These are phyloP conservation scores for Apteryx mantelli DNA, from an alignment of 2,113 vertebrate genomes.

Conservation along the genomic window DNA sequence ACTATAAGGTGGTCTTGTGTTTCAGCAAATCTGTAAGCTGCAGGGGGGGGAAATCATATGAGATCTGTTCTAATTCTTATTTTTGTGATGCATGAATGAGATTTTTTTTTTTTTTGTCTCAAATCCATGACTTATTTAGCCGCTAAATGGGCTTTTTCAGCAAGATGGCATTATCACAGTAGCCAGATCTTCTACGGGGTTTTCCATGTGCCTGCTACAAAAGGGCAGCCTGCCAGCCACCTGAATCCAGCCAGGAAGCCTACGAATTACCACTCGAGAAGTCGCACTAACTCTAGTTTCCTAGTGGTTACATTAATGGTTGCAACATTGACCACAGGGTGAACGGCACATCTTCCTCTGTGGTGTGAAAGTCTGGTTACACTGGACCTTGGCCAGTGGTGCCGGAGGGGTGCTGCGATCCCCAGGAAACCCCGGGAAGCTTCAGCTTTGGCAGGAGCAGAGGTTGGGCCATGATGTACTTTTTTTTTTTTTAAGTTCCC, in stretches of 20 bases:
- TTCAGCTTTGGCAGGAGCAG: not conserved
- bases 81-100: not conserved
- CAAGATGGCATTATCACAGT: not conserved
- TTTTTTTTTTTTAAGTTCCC: not conserved
- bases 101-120: not conserved
- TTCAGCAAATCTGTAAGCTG: not conserved
- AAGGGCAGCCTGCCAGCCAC: not conserved
- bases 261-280: not conserved
- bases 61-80: not conserved
- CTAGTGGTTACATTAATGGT: not conserved
- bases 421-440: not conserved
- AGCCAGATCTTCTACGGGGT: not conserved
- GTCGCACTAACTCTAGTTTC: not conserved
- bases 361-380: not conserved
- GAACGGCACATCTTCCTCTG: not conserved
- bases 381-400: fast-evolving
- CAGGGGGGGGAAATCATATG: not conserved
- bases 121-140: not conserved
- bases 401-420: not conserved
- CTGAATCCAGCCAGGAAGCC: not conserved
- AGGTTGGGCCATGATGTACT: not conserved
- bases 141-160: not conserved
- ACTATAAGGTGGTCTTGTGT: not conserved
- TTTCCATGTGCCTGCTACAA: not conserved
- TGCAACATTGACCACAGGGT: not conserved